These are phyloP conservation scores for Cyrtorhinus lividipennis DNA, from an alignment of 1,140 invertebrate genomes.

Conservation along the genomic window DNA sequence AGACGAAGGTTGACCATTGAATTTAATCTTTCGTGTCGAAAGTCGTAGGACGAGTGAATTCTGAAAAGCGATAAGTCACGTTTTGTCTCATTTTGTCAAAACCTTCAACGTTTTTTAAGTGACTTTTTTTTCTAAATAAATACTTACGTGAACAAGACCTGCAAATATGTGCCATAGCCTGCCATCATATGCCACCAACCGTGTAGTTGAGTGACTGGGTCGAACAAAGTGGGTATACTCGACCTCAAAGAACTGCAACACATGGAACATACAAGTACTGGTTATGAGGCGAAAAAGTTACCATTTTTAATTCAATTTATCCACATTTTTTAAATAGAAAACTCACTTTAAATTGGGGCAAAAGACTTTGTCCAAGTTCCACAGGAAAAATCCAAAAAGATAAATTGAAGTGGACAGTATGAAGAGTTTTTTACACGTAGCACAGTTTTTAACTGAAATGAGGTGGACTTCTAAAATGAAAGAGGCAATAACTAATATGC, in stretches of 20 bases:
- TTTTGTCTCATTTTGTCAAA: background rate
- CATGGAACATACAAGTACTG: background rate
- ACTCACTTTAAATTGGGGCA: conserved; percentile 26
- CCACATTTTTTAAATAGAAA: background rate
- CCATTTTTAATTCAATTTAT: background rate
- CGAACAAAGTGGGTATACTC: conserved; percentile 18
- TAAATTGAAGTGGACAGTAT: conserved; percentile 23
- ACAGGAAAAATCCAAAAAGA: conserved; percentile 26
- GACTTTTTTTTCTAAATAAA: too few relatives aligned
- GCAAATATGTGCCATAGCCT: conserved; percentile 26
- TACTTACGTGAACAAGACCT: conserved; percentile 26
- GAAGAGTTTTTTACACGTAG: conserved; percentile 24
- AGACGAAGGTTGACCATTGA: conserved; percentile 11
- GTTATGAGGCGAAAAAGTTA: background rate
- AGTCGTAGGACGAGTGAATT: conserved; percentile 25
- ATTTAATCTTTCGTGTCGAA: conserved; percentile 19
- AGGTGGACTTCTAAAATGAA: conserved; percentile 23
- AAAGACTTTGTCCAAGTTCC: conserved; percentile 26
- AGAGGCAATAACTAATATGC: conserved; percentile 23
- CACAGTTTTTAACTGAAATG: conserved; percentile 22
- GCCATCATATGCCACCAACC: conserved; percentile 27
- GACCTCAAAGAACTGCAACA: conserved; percentile 23
- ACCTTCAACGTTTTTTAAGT: too few relatives aligned
- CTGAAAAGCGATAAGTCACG: conserved; percentile 17
- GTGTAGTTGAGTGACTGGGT: conserved; percentile 26